A percentile compares a stretch with the other conserved stretches of the same genome.
Conservation (phyloP, 2,888 invertebrate genomes). For the Drosophila anomelani region DNA sequence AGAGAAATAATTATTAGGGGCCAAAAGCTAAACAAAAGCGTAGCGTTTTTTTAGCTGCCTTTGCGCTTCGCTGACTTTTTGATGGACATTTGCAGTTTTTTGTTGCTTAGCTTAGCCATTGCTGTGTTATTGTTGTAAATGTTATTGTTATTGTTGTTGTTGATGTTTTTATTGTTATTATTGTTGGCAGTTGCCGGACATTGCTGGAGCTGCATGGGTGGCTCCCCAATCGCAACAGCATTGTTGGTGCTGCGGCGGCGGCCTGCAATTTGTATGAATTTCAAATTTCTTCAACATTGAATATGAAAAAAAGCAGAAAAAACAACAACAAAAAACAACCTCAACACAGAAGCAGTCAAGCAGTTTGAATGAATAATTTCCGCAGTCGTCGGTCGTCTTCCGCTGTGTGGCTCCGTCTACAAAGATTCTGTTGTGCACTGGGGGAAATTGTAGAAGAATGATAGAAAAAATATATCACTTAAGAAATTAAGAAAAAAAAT, state of each 20-base stretch:
- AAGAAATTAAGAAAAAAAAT: background rate
- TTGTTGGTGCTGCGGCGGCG: constrained; percentile 56
- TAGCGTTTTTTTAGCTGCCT: constrained; percentile 47
- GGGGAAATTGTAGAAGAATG: background rate
- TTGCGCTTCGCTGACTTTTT: constrained; percentile 68
- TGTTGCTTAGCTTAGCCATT: constrained; percentile 8
- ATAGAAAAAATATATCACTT: background rate
- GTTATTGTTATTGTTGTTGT: background rate
- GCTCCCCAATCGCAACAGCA: constrained; percentile 37
- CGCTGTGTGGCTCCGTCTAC: constrained; percentile 54
- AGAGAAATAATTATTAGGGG: constrained; percentile 60
- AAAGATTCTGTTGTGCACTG: constrained; percentile 62
- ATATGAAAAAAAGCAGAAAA: constrained; percentile 42
- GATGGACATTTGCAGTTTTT: constrained; percentile 59
- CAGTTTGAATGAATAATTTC: constrained; percentile 76
- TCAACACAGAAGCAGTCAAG: constrained; percentile 36
- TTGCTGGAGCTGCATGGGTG: constrained; percentile 66
- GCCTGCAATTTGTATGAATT: constrained; percentile 79
- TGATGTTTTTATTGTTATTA: constrained; percentile 10
- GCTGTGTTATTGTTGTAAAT: constrained; percentile 1
- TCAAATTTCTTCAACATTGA: constrained; percentile 67
- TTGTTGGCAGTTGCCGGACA: constrained; percentile 56
- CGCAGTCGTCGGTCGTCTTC: constrained; percentile 65
- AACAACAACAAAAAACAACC: constrained; percentile 21
- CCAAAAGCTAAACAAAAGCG: constrained; percentile 42